Evolutionary conservation across 2,888 invertebrate species (phyloP), one percentile per base, ranked within the genome.

Genomic region (Cosmia trapezina): DNA sequence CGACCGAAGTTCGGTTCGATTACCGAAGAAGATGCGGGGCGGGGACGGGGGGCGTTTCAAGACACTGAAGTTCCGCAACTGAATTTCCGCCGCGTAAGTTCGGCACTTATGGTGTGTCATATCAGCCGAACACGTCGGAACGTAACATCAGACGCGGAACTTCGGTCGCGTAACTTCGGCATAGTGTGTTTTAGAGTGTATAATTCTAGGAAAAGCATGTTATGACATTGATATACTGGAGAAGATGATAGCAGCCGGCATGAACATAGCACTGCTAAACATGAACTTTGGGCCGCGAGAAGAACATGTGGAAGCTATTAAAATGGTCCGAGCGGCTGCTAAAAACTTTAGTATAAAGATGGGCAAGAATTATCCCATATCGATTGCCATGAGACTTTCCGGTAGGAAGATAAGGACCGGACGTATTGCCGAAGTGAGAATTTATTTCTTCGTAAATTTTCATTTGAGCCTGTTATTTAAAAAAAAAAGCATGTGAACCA

Each of bases 331-430:
- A 37, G 89, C 91, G 53, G 95, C 96, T 2, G 90, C 90, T 6
- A 95, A 96, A 66, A 97, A 97, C 85, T 97, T 97, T 83, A 97
- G 97, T 81, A 93, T 96, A 28, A 96, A 95, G 65, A 93, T 97
- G 77, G 97, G 97, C 0, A 96, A 97, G 73, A 95, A 95, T 64
- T 97, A 96, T 86, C 98, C 98, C 0, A 94, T 99, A n/a, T 98
- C 98, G 3, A 98, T 99, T 84, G 99, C 98, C 53, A 94, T 98
- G 51, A 98, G 98, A 85, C 97, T 99, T 0, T 97, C 98, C 86
- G 99, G 99, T 4, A 98, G 98, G 1, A 99, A 99, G 93, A 99
- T 99, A 82, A 97, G 98, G 86, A 99, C 98, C 37, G 99, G 99
- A 49, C 95, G 97, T 33, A 96, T 99, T 80, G 97, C 97, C 90